Percentiles rank a stretch among this genome's conserved stretches.
Evolutionary conservation across 2,888 invertebrate species (phyloP).

Genomic region (Dexiosoma caninum): DNA sequence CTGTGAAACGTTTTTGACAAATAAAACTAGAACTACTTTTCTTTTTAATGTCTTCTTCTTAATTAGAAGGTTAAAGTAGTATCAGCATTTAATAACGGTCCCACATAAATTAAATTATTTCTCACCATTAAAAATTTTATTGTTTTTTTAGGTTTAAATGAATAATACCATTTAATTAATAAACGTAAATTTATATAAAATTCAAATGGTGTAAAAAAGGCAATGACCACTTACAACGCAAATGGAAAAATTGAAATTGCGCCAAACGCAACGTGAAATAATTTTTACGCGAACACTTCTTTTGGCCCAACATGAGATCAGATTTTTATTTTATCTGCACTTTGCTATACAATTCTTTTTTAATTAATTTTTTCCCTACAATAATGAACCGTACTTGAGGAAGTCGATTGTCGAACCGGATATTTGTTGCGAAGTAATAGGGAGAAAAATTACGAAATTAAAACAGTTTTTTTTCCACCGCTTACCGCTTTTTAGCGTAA

Average conservation of each 20-base stretch:
- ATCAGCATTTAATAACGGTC: no score
- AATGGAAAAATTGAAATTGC: slow-evolving; percentile 72
- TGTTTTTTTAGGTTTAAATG: neutral
- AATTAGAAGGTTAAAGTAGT: no score
- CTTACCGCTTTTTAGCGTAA: slow-evolving; percentile 30
- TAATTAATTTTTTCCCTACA: neutral
- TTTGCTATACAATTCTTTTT: neutral
- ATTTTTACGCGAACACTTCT: slow-evolving; percentile 71
- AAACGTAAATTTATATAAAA: neutral
- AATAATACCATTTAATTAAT: neutral
- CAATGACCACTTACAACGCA: slow-evolving; percentile 70
- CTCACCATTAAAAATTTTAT: neutral
- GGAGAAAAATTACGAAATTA: slow-evolving; percentile 2
- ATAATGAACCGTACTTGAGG: neutral
- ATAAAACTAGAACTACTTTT: neutral
- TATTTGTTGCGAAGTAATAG: neutral
- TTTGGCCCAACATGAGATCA: slow-evolving; percentile 71
- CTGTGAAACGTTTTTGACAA: neutral
- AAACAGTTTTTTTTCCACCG: slow-evolving; percentile 8
- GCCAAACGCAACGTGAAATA: slow-evolving; percentile 73
- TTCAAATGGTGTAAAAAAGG: neutral
- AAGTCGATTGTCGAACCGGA: slow-evolving; percentile 1
- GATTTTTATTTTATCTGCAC: slow-evolving; percentile 1
- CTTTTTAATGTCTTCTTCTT: no score
- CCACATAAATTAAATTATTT: neutral